phyloP scores from a whole-genome alignment of 2,113 vertebrate species.

The Mola mola region DNA sequence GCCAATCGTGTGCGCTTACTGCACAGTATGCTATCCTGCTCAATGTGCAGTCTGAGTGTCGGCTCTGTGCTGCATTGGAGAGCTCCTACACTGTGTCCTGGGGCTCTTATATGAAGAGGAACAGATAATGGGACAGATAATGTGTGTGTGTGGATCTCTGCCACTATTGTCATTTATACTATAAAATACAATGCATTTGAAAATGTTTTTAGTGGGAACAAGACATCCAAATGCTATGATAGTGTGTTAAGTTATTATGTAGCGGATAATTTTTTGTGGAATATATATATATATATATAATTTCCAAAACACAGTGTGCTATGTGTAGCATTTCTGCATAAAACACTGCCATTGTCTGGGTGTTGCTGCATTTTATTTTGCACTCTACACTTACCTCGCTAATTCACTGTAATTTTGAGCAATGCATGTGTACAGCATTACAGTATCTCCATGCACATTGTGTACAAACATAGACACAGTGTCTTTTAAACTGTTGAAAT shows the following conservation, averaged over 20 bases:
- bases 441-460: background rate
- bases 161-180: background rate
- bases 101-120: constrained; percentile 25
- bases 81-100: constrained; percentile 46
- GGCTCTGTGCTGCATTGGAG: constrained; percentile 62
- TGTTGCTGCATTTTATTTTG: too few relatives aligned
- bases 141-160: constrained; percentile 2
- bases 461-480: background rate
- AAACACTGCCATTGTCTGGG: too few relatives aligned
- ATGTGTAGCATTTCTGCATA: too few relatives aligned
- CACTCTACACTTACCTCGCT: too few relatives aligned
- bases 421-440: constrained; percentile 2
- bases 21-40: constrained; percentile 56
- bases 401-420: background rate
- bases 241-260: too few relatives aligned
- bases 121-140: background rate
- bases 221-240: too few relatives aligned
- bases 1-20: constrained; percentile 59
- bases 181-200: background rate
- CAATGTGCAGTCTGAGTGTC: constrained; percentile 63
- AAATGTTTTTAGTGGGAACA: too few relatives aligned
- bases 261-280: too few relatives aligned
- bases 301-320: too few relatives aligned
- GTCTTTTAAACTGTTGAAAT: constrained; percentile 13
- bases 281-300: too few relatives aligned